Evolutionary conservation across 2,888 invertebrate species (phyloP).

Genomic region (Petrolisthes cinctipes): DNA sequence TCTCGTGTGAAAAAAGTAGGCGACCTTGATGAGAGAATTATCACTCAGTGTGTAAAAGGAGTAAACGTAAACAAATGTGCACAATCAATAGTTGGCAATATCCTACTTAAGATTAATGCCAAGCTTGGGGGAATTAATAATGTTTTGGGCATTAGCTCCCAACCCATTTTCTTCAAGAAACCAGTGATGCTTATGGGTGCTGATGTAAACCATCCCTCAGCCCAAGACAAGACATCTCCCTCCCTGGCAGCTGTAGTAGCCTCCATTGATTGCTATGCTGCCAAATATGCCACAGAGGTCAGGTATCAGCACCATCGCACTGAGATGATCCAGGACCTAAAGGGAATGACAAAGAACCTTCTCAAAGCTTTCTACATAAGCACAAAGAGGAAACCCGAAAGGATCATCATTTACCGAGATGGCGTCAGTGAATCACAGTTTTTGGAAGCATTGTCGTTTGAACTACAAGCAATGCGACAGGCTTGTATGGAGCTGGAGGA

Average conservation of each 20-base stretch:
- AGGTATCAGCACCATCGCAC: constrained; percentile 42
- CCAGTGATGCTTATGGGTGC: constrained; percentile 81
- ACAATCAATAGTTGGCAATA: constrained; percentile 77
- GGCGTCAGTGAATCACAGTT: constrained; percentile 92
- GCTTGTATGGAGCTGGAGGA: constrained; percentile 77
- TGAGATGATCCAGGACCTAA: constrained; percentile 46
- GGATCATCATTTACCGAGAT: constrained; percentile 82
- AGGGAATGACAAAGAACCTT: constrained; percentile 70
- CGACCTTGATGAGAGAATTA: constrained; percentile 68
- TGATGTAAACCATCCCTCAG: constrained; percentile 92
- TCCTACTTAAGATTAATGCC: constrained; percentile 78
- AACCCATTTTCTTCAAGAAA: constrained; percentile 32
- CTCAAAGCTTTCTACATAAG: constrained; percentile 74
- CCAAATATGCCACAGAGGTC: constrained; percentile 44
- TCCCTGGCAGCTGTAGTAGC: constrained; percentile 75
- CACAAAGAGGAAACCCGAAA: constrained; percentile 74
- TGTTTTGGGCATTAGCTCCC: constrained; percentile 65
- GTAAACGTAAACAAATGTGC: constrained; percentile 69
- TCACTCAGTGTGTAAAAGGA: constrained; percentile 70
- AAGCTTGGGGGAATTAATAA: constrained; percentile 89
- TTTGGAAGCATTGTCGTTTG: constrained; percentile 73
- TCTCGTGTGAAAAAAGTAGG: constrained; percentile 72
- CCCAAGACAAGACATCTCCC: constrained; percentile 76
- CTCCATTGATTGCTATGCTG: constrained; percentile 67
- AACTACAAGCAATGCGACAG: constrained; percentile 77